A percentile compares a stretch with the other conserved stretches of the same genome.
These are phyloP conservation scores for Gambusia yucatana DNA, from an alignment of 2,797 vertebrate genomes.

Conservation along the genomic window DNA sequence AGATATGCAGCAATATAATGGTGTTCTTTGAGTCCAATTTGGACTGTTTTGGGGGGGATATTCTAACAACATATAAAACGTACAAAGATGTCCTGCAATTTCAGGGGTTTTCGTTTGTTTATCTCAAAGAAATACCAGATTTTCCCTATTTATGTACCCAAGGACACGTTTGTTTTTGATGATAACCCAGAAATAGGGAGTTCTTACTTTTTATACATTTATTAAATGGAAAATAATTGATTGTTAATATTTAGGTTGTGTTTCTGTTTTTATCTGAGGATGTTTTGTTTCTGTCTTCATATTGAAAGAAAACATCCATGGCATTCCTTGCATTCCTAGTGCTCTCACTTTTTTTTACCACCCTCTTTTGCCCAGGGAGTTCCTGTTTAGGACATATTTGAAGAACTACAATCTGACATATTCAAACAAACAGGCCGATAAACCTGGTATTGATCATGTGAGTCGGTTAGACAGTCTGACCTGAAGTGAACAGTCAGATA, in stretches of 20 bases:
- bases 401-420: constrained; percentile 25
- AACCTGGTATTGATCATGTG: constrained; percentile 66
- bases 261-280: constrained; percentile 28
- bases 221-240: background rate
- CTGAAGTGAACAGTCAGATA: constrained; percentile 62
- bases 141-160: background rate
- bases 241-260: constrained; percentile 16
- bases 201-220: background rate
- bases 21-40: background rate
- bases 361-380: constrained; percentile 23
- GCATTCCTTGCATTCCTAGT: constrained; percentile 15
- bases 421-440: constrained; percentile 63
- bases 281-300: constrained; percentile 26
- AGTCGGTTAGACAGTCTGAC: constrained; percentile 62
- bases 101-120: background rate
- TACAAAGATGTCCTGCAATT: background rate
- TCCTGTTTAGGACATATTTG: constrained; percentile 29
- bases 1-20: background rate
- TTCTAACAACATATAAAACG: background rate
- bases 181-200: background rate
- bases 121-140: background rate
- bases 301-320: constrained; percentile 27
- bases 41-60: background rate
- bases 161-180: background rate
- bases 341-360: constrained; percentile 24